Evolutionary conservation across 1,140 invertebrate species (phyloP).

Genomic region (Heliconius hermathena): DNA sequence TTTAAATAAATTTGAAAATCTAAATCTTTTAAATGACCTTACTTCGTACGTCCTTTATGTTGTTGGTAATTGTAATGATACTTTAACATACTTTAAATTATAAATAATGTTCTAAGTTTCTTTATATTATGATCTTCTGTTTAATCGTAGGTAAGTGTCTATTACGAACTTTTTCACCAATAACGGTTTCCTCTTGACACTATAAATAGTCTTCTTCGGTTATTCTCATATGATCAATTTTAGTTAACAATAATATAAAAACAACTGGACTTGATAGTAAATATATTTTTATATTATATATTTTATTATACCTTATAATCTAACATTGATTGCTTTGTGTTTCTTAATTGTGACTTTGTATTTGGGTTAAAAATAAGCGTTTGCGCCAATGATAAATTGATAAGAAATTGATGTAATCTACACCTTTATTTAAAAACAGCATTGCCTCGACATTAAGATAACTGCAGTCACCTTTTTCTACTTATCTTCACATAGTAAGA

Average conservation of each 20-base stretch:
- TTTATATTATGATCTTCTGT: not conserved
- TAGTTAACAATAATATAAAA: too few species aligned
- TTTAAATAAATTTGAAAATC: not conserved
- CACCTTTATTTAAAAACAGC: not conserved
- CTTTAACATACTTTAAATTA: not conserved
- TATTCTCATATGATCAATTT: too few species aligned
- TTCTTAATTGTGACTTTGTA: not conserved
- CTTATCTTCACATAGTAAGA: not conserved
- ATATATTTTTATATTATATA: too few species aligned
- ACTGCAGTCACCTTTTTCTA: not conserved
- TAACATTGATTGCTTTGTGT: too few species aligned
- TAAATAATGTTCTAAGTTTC: not conserved
- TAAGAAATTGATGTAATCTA: constrained; percentile 2
- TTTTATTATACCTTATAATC: not conserved
- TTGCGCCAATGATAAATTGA: not conserved
- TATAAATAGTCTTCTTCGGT: too few species aligned
- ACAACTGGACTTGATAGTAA: too few species aligned
- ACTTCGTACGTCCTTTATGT: too few species aligned
- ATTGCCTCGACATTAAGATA: not conserved
- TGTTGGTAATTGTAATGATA: too few species aligned
- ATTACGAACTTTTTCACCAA: too few species aligned
- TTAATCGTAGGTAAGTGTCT: not conserved
- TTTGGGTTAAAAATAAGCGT: not conserved
- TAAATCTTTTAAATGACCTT: too few species aligned
- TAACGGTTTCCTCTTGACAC: too few species aligned